phyloP scores from a whole-genome alignment of 2,888 invertebrate genomes.

The Achlya flavicornis region DNA sequence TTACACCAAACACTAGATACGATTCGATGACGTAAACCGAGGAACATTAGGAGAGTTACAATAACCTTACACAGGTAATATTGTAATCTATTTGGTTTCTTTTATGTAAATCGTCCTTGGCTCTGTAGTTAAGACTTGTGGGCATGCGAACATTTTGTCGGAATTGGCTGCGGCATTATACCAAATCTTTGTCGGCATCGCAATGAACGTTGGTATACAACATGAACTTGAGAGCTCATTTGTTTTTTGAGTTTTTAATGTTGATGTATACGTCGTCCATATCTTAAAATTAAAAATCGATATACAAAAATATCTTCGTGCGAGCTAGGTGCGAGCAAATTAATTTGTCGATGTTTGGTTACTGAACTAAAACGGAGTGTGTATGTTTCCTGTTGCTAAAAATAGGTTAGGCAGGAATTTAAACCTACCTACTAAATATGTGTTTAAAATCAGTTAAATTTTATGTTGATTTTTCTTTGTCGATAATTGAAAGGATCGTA shows the following conservation, averaged over 20 bases:
- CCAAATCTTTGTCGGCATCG: not conserved
- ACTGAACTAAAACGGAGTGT: not conserved
- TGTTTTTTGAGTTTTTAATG: not conserved
- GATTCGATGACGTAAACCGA: slow-evolving; percentile 82
- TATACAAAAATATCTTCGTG: not conserved
- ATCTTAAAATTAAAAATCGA: not conserved
- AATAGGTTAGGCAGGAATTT: not conserved
- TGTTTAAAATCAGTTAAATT: not conserved
- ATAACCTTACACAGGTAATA: not conserved
- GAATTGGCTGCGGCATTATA: too few species aligned
- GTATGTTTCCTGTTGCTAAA: not conserved
- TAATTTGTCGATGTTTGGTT: not conserved
- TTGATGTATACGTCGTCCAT: not conserved
- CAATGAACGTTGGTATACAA: not conserved
- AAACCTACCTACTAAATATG: not conserved
- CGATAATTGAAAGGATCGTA: too few species aligned
- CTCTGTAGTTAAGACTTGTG: not conserved
- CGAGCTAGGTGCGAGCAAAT: not conserved
- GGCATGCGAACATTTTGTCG: not conserved
- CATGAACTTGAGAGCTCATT: not conserved
- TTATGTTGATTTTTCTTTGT: too few species aligned
- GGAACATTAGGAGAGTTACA: slow-evolving; percentile 6
- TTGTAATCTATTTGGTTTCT: not conserved
- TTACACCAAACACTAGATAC: slow-evolving; percentile 75
- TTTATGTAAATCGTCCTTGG: not conserved